Evolutionary conservation across 2,797 vertebrate species (phyloP).

Genomic region (Clarias fuscus): DNA sequence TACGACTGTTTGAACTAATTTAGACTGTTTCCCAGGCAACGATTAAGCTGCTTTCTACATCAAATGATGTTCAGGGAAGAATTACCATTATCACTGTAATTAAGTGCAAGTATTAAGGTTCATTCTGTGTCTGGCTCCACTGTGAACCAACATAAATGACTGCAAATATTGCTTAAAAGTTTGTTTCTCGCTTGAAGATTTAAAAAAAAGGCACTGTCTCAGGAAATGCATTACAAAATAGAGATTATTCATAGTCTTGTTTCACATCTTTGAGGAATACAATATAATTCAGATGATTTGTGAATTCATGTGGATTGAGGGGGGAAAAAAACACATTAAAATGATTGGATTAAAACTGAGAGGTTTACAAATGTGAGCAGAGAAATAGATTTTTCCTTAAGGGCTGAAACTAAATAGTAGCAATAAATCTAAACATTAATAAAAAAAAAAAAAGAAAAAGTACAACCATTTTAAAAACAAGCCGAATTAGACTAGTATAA

Average conservation of each 20-base stretch:
- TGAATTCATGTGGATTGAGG: slow-evolving; percentile 43
- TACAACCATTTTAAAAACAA: slow-evolving; percentile 59
- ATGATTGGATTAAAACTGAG: slow-evolving; percentile 72
- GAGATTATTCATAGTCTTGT: slow-evolving; percentile 18
- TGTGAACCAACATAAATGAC: neutral
- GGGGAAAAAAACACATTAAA: slow-evolving; percentile 58
- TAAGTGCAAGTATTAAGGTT: slow-evolving; percentile 16
- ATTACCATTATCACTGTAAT: slow-evolving; percentile 15
- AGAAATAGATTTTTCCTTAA: slow-evolving; percentile 64
- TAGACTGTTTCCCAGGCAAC: slow-evolving; percentile 21
- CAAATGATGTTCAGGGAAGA: neutral
- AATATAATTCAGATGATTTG: neutral
- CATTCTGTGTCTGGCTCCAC: neutral
- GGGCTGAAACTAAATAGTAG: slow-evolving; percentile 63
- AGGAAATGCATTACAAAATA: neutral
- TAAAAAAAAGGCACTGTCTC: neutral
- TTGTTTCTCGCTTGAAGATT: neutral
- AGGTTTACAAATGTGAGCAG: slow-evolving; percentile 56
- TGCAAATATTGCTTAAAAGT: neutral
- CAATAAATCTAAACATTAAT: slow-evolving; percentile 72
- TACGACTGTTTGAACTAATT: slow-evolving; percentile 20
- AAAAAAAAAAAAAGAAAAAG: slow-evolving; percentile 21
- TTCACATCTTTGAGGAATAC: neutral
- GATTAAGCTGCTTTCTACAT: neutral
- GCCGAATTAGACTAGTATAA: slow-evolving; percentile 30